Conservation (phyloP, 1,140 invertebrate species). For the Listronotus bonariensis region DNA sequence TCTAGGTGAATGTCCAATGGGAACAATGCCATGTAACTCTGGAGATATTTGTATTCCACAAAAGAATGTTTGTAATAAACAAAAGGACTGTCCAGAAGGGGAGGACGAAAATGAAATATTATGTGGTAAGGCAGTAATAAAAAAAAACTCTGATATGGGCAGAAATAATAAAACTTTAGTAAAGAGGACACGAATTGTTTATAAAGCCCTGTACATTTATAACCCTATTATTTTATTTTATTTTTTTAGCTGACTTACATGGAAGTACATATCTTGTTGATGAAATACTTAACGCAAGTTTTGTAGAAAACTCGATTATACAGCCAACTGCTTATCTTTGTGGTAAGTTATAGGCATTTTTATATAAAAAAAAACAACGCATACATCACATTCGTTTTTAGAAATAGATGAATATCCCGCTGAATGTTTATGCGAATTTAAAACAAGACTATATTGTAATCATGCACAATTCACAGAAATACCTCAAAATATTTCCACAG, state of each 20-base stretch:
- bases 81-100: too few relatives aligned
- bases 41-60: too few relatives aligned
- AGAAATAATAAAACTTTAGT: too few relatives aligned
- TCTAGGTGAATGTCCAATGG: too few relatives aligned
- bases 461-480: slow-evolving; percentile 12
- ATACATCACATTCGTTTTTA: not conserved
- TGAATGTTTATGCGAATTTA: slow-evolving; percentile 15
- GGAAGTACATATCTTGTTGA: not conserved
- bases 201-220: too few relatives aligned
- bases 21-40: too few relatives aligned
- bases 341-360: not conserved
- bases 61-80: too few relatives aligned
- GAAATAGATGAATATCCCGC: slow-evolving; percentile 14
- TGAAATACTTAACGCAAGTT: not conserved
- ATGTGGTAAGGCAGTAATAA: too few relatives aligned
- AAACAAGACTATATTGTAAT: slow-evolving; percentile 22
- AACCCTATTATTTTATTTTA: too few relatives aligned
- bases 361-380: not conserved
- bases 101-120: too few relatives aligned
- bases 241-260: not conserved
- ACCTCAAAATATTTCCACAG: slow-evolving; percentile 19
- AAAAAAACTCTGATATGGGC: too few relatives aligned
- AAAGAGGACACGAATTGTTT: too few relatives aligned
- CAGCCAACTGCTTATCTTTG: not conserved
- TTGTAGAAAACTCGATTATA: not conserved